These are phyloP conservation scores for Thymelicus acteon DNA, from an alignment of 2,888 invertebrate species.

Conservation along the genomic window DNA sequence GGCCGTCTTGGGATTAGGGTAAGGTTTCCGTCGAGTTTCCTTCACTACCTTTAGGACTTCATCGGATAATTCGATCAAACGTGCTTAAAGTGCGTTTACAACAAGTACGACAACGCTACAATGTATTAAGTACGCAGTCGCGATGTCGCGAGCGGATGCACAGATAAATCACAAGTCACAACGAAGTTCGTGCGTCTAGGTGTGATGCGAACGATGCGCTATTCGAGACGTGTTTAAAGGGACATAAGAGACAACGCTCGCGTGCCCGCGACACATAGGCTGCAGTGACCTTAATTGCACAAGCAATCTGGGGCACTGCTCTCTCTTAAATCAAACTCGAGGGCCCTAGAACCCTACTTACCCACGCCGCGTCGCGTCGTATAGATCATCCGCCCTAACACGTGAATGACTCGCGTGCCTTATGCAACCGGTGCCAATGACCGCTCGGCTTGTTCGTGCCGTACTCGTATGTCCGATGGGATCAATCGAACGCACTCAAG, in stretches of 20 bases:
- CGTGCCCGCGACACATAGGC: conserved; percentile 61
- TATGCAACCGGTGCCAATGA: conserved; percentile 75
- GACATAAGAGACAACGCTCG: conserved; percentile 52
- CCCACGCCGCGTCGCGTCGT: conserved; percentile 51
- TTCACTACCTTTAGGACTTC: conserved; percentile 3
- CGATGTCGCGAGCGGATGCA: background rate
- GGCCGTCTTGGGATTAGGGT: background rate
- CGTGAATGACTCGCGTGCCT: conserved; percentile 60
- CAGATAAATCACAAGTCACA: conserved; percentile 18
- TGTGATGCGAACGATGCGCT: conserved; percentile 24
- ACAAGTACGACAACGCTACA: background rate
- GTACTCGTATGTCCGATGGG: conserved; percentile 56
- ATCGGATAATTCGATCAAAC: conserved; percentile 1
- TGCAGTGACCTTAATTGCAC: conserved; percentile 79
- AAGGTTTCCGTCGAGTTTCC: conserved; percentile 5
- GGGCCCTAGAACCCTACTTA: conserved; percentile 81
- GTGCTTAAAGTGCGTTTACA: background rate
- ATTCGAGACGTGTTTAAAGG: conserved; percentile 43
- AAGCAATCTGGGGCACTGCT: conserved; percentile 75
- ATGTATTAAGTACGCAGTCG: background rate
- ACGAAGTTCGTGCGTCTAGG: conserved; percentile 21
- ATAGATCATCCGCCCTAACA: conserved; percentile 68
- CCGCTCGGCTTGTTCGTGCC: conserved; percentile 62
- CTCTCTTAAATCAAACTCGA: conserved; percentile 82
- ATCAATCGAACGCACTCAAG: conserved; percentile 48